Evolutionary conservation across 2,113 vertebrate species (phyloP).

Genomic region (Sebastes fasciatus): DNA sequence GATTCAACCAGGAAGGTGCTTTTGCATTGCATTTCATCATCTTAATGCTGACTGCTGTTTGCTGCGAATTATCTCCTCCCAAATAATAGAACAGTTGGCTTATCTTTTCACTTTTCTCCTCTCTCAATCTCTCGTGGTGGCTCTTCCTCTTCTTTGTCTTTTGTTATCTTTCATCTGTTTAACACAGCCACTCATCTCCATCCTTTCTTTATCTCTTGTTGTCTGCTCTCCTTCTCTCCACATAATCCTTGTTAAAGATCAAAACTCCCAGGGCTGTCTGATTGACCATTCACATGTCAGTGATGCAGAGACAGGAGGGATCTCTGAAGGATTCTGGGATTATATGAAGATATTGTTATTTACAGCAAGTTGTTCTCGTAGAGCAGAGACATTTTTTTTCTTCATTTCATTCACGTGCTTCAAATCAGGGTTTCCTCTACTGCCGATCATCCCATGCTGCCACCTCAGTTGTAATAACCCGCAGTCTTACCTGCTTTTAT

Average conservation of each 20-base stretch:
- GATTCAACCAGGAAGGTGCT: slow-evolving; percentile 54
- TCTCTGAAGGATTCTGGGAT: slow-evolving; percentile 1
- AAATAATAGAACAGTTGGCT: slow-evolving; percentile 39
- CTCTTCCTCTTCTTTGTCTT: slow-evolving; percentile 13
- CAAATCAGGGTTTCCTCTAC: slow-evolving; percentile 18
- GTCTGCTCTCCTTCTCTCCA: slow-evolving; percentile 14
- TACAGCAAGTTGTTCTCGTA: slow-evolving; percentile 1
- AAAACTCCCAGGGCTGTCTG: slow-evolving; percentile 49
- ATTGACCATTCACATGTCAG: slow-evolving; percentile 28
- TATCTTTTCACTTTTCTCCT: slow-evolving; percentile 9
- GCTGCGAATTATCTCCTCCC: slow-evolving; percentile 46
- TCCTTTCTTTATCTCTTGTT: slow-evolving; percentile 23
- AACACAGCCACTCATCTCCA: slow-evolving; percentile 35
- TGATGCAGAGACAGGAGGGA: not conserved
- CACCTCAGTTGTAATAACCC: slow-evolving; percentile 8
- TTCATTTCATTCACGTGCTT: slow-evolving; percentile 19
- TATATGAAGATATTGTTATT: not conserved
- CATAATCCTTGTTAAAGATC: slow-evolving; percentile 36
- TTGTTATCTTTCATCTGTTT: slow-evolving; percentile 24
- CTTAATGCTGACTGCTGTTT: slow-evolving; percentile 71
- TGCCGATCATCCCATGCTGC: slow-evolving; percentile 17
- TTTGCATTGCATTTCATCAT: slow-evolving; percentile 81
- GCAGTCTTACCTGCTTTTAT: slow-evolving; percentile 37
- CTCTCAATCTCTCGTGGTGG: not conserved
- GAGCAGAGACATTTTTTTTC: not conserved